These are phyloP conservation scores for Sceloporus tristichus DNA, from an alignment of 2,113 vertebrate genomes.

Conservation along the genomic window DNA sequence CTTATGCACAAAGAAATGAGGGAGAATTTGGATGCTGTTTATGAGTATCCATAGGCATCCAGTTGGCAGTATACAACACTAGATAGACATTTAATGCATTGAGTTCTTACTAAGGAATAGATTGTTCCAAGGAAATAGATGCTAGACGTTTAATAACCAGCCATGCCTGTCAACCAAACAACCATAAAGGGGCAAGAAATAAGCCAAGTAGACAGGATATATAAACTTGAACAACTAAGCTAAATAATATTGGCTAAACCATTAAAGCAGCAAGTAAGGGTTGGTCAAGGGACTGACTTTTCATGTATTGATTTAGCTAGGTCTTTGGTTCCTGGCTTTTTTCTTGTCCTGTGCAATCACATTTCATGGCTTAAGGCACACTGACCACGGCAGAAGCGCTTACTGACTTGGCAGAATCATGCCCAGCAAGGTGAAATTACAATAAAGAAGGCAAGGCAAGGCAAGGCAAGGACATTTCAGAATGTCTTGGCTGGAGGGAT, in stretches of 20 bases:
- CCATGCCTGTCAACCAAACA: background rate
- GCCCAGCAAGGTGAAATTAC: background rate
- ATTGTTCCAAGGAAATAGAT: background rate
- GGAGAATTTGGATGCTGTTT: background rate
- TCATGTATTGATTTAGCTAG: background rate
- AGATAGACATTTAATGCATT: background rate
- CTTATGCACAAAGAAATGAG: background rate
- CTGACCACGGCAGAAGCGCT: too few species aligned
- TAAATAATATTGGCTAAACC: background rate
- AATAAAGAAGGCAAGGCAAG: too few species aligned
- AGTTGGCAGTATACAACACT: background rate
- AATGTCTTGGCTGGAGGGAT: too few species aligned
- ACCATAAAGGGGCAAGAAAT: background rate
- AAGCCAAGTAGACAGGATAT: background rate
- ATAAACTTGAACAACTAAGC: background rate
- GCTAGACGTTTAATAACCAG: background rate
- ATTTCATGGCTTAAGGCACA: background rate
- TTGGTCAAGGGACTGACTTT: background rate
- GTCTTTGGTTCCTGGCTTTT: background rate
- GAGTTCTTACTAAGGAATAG: background rate
- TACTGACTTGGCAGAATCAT: too few species aligned
- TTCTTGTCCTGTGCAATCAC: background rate
- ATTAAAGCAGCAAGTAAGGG: too few species aligned
- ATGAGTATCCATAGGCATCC: background rate
- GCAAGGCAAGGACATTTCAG: too few species aligned